A percentile compares a stretch with the other conserved stretches of the same genome.
Evolutionary conservation across 2,888 invertebrate species (phyloP).

Genomic region (Monoplex corrugatus): DNA sequence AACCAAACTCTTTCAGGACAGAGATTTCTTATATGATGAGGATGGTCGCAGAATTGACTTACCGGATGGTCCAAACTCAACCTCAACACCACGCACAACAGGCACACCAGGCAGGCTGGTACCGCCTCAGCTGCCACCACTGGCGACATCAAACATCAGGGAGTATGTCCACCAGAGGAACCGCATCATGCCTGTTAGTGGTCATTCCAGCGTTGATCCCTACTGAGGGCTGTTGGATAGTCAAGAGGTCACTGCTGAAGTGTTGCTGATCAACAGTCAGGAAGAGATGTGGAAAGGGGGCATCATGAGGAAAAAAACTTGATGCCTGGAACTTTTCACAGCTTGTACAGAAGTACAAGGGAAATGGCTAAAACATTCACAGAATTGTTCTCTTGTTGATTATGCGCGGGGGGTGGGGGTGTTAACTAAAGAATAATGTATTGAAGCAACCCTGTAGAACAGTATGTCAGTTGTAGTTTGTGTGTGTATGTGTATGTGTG

Average conservation of each 20-base stretch:
- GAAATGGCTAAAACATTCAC: too few relatives aligned
- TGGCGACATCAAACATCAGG: neutral
- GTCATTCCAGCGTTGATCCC: slow-evolving; percentile 2
- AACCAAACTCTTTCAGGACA: slow-evolving; percentile 44
- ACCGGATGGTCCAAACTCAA: slow-evolving; percentile 1
- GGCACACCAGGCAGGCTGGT: neutral
- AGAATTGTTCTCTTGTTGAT: too few relatives aligned
- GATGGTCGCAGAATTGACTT: slow-evolving; percentile 47
- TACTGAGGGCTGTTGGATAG: slow-evolving; percentile 1
- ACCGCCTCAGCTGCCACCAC: slow-evolving; percentile 6
- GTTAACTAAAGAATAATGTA: too few relatives aligned
- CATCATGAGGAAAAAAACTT: too few relatives aligned
- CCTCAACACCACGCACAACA: neutral
- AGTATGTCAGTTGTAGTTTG: too few relatives aligned
- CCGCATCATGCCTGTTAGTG: slow-evolving; percentile 18
- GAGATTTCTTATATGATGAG: slow-evolving; percentile 50
- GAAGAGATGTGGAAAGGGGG: too few relatives aligned
- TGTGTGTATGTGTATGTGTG: too few relatives aligned
- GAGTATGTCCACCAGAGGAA: neutral
- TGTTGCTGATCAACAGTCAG: neutral
- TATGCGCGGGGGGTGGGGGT: too few relatives aligned
- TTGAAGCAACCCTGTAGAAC: too few relatives aligned
- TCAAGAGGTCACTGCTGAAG: neutral
- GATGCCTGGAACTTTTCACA: too few relatives aligned
- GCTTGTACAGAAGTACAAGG: too few relatives aligned